Evolutionary conservation across 1,140 invertebrate species (phyloP).

Genomic region (Holcopasites calliopsidis): DNA sequence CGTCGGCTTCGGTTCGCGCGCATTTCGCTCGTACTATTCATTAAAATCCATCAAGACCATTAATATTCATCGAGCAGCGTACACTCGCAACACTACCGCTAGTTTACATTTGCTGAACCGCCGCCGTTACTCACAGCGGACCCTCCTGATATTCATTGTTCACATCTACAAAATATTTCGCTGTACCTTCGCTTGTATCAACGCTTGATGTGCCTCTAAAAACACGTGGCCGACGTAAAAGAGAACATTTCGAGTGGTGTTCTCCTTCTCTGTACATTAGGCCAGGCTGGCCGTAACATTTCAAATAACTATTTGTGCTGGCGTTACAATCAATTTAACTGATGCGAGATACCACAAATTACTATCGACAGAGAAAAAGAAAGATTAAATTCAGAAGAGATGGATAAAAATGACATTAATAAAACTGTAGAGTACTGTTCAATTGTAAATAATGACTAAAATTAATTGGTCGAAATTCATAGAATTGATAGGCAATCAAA

Average conservation of each 20-base stretch:
- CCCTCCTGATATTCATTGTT: constrained; percentile 11
- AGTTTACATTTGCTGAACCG: constrained; percentile 22
- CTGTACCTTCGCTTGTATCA: too few relatives aligned
- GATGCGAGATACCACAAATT: too few relatives aligned
- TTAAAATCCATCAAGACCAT: constrained; percentile 39
- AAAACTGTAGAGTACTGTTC: too few relatives aligned
- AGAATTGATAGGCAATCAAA: neutral
- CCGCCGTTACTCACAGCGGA: neutral
- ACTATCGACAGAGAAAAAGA: too few relatives aligned
- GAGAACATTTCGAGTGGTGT: neutral
- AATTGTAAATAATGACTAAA: too few relatives aligned
- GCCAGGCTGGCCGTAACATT: too few relatives aligned
- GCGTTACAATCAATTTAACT: too few relatives aligned
- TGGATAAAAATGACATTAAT: too few relatives aligned
- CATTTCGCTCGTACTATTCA: constrained; percentile 37
- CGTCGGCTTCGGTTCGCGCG: neutral
- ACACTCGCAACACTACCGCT: neutral
- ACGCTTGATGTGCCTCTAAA: neutral
- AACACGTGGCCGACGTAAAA: neutral
- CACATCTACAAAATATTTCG: constrained; percentile 13
- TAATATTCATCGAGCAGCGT: constrained; percentile 26
- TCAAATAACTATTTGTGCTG: too few relatives aligned
- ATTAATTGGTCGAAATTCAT: too few relatives aligned
- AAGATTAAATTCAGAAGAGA: too few relatives aligned
- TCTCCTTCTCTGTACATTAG: too few relatives aligned